phyloP scores from a whole-genome alignment of 2,888 invertebrate species.

The Ecliptopera silaceata region DNA sequence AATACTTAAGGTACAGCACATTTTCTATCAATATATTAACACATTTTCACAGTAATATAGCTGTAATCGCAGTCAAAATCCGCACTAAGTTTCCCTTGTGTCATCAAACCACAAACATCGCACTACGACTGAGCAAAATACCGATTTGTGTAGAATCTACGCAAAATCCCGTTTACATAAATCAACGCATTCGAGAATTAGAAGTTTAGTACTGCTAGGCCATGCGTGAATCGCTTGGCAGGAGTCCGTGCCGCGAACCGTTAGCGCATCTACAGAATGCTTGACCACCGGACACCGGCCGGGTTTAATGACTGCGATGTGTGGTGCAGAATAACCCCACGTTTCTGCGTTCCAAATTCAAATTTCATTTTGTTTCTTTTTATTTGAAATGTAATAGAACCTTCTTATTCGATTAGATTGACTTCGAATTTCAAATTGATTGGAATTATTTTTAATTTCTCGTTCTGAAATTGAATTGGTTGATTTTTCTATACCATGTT shows the following conservation, averaged over 20 bases:
- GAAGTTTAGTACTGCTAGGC: conserved; percentile 31
- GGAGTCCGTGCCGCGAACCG: conserved; percentile 24
- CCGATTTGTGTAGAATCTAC: conserved; percentile 4
- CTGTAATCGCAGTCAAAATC: no score
- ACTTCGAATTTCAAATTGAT: conserved; percentile 13
- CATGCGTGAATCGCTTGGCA: conserved; percentile 26
- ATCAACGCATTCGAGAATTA: conserved; percentile 32
- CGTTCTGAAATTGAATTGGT: background rate
- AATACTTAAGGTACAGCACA: background rate
- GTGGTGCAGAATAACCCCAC: conserved; percentile 27
- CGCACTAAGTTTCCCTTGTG: background rate
- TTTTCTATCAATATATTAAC: no score
- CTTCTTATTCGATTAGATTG: conserved; percentile 1
- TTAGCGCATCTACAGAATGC: conserved; percentile 31
- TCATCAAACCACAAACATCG: background rate
- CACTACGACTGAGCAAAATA: background rate
- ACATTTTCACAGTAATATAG: no score
- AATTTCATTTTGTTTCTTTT: conserved; percentile 11
- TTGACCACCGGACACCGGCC: conserved; percentile 27
- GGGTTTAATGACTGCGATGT: conserved; percentile 29
- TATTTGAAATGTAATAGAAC: conserved; percentile 5
- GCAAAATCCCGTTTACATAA: conserved; percentile 30
- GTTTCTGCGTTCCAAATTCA: conserved; percentile 23
- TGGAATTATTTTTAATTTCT: background rate
- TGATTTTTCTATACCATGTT: background rate